Base-by-base conservation (phyloP, 2,888 invertebrate genomes). In the Mechanitis mazaeus region DNA sequence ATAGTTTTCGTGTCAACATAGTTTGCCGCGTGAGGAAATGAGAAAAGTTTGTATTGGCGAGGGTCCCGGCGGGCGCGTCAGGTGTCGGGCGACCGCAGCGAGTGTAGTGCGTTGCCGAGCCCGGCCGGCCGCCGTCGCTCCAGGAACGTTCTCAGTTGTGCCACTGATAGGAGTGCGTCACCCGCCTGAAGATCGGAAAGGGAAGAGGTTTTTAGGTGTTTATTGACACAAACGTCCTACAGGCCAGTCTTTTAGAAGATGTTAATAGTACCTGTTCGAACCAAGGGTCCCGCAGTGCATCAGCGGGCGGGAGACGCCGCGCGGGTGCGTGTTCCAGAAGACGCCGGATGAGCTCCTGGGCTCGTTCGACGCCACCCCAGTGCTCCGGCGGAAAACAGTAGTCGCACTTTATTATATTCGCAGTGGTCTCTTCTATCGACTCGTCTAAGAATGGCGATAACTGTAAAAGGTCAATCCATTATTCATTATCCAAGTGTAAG, bases 381-480 rank as follows among this genome's bases (percentile, higher is more conserved):
- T 95, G 94, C 77, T 96, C 95, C 60, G 94, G 93, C 20, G 95
- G 95, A 83, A 95, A 96, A 76, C 95, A 95, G 80, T 93, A 96
- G 86, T 96, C 95, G 77, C 94, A 94, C 77, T 95, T 94, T 31
- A 95, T 91, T 67, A 96, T 95, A 79, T 96, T 95, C 3, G 95
- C 93, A 47, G 95, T 95, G 33, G 96, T 96, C 84, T 96, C 95
- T 76, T 96, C 96, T 66, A 94, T 91, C 12, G 94, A 95, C 77
- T 96, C 95, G 77, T 96, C 95, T 66, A 95, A 84, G 84, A 96
- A 96, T 3, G 96, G 96, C 4, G 95, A 95, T n/a, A 95, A 86
- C 94, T 93, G 75, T 1, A 81, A 84, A 20, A 38, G 3, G n/a
- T 20, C 11, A 31, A 31, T 31, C 5, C 9, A n/a, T 50, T 28